Conservation (phyloP, 2,888 invertebrate genomes). For the Eurois occulta region DNA sequence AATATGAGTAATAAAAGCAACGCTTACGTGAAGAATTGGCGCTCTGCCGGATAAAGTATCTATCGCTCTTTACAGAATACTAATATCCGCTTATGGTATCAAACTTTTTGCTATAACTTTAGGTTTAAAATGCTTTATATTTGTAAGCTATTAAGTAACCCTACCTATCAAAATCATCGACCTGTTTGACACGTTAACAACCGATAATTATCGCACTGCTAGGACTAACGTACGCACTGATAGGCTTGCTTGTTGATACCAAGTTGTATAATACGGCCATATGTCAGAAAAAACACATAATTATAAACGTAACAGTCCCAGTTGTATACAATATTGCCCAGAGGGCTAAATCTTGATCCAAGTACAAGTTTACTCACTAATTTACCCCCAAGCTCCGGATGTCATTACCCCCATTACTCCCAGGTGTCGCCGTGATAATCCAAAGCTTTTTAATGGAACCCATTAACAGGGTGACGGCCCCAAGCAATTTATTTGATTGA, state of each 20-base stretch:
- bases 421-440: constrained; percentile 54
- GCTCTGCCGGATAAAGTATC: constrained; percentile 39
- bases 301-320: background rate
- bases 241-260: background rate
- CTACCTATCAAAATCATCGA: background rate
- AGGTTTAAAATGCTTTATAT: background rate
- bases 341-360: constrained; percentile 24
- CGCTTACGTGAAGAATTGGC: constrained; percentile 58
- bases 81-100: constrained; percentile 28
- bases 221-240: background rate
- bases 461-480: constrained; percentile 54
- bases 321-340: background rate
- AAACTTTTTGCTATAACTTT: constrained; percentile 1
- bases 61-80: constrained; percentile 36
- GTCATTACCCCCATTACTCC: constrained; percentile 41
- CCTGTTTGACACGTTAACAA: background rate
- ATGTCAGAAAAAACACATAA: background rate
- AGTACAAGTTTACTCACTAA: constrained; percentile 27
- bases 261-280: background rate
- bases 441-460: constrained; percentile 56
- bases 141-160: background rate
- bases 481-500: constrained; percentile 58
- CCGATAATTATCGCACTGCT: background rate
- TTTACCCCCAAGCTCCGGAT: constrained; percentile 22
- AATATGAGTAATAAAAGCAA: constrained; percentile 65